These are phyloP conservation scores for Zootermopsis nevadensis DNA, from an alignment of 2,888 invertebrate species.

Conservation along the genomic window DNA sequence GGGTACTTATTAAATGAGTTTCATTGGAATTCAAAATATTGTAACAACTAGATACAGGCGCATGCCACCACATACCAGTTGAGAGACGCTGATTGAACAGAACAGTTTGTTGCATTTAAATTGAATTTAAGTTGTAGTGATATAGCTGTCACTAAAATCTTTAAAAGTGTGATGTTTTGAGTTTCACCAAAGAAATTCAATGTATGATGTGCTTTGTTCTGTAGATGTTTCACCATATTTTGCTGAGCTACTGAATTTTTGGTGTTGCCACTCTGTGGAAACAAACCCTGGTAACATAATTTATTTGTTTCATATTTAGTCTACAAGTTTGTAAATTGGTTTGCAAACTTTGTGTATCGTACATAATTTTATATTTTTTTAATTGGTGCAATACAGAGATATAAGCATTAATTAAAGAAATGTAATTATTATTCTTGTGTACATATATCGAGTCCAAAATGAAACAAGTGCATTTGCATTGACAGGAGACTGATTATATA, in stretches of 20 bases:
- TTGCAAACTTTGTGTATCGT: neutral
- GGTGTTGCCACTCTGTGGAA: neutral
- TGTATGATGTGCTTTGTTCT: neutral
- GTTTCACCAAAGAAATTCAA: neutral
- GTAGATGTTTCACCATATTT: neutral
- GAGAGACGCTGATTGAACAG: too few relatives aligned
- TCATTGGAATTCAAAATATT: too few relatives aligned
- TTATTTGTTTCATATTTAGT: neutral
- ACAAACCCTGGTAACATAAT: neutral
- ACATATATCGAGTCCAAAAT: neutral
- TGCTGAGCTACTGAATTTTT: neutral
- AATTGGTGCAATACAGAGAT: neutral
- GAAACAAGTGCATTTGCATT: conserved; percentile 32
- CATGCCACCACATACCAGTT: too few relatives aligned
- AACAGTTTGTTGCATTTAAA: too few relatives aligned
- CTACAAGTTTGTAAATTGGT: neutral
- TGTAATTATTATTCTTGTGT: neutral
- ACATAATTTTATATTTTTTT: neutral
- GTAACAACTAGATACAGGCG: too few relatives aligned
- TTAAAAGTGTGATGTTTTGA: neutral
- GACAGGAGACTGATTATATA: conserved; percentile 31
- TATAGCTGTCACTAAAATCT: too few relatives aligned
- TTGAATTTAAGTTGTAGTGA: too few relatives aligned
- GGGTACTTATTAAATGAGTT: too few relatives aligned
- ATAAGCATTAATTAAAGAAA: neutral